A percentile compares a stretch with the other conserved stretches of the same genome.
These are phyloP conservation scores for Callithrix jacchus DNA, from an alignment of 2,113 vertebrate species.

Conservation along the genomic window DNA sequence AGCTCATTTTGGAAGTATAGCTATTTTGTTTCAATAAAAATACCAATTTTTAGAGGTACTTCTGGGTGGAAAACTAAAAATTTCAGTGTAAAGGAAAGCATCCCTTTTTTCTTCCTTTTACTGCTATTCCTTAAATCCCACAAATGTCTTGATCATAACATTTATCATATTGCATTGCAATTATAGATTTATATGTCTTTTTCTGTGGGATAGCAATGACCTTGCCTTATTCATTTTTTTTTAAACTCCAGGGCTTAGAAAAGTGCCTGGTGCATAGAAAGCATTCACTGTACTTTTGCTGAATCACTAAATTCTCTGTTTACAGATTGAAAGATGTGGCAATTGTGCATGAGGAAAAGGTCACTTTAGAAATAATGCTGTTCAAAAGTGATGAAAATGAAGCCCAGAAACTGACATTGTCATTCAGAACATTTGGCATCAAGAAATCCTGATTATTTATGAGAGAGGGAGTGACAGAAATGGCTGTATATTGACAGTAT, in stretches of 20 bases:
- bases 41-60: neutral
- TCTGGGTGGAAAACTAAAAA: neutral
- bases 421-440: neutral
- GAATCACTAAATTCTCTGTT: conserved; percentile 46
- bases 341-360: neutral
- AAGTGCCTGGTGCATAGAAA: neutral
- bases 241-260: neutral
- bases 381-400: conserved; percentile 12
- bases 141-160: neutral
- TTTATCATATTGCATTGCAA: neutral
- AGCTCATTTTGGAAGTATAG: neutral
- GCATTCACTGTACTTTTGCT: neutral
- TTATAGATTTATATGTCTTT: conserved; percentile 19
- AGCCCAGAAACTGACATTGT: neutral
- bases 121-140: neutral
- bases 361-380: neutral
- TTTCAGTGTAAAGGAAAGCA: neutral
- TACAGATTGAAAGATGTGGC: neutral
- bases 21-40: neutral
- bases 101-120: neutral
- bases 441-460: neutral
- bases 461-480: neutral
- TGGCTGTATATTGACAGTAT: neutral
- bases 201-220: neutral
- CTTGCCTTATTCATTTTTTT: neutral